phyloP scores from a whole-genome alignment of 1,140 invertebrate species.

The Lepeophtheirus salmonis region DNA sequence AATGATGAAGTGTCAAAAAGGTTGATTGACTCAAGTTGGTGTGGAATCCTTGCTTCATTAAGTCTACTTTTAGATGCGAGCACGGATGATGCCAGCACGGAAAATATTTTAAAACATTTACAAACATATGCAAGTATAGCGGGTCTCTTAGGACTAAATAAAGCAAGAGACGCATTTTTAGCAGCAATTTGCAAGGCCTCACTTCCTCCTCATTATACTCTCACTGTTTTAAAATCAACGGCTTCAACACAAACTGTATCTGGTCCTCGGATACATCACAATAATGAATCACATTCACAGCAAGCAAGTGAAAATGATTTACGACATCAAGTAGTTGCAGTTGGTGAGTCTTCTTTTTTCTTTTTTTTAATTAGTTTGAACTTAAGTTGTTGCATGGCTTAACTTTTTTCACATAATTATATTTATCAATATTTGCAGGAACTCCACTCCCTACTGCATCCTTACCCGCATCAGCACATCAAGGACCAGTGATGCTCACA shows the following conservation, averaged over 20 bases:
- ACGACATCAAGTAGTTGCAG: conserved; percentile 76
- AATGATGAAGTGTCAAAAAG: conserved; percentile 43
- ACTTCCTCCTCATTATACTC: conserved; percentile 79
- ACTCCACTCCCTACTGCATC: conserved; percentile 70
- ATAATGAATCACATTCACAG: neutral
- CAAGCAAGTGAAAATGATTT: conserved; percentile 37
- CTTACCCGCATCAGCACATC: conserved; percentile 45
- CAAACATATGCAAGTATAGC: conserved; percentile 64
- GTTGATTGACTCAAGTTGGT: conserved; percentile 85
- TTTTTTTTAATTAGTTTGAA: no score
- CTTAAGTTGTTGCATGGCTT: neutral
- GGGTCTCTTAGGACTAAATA: conserved; percentile 47
- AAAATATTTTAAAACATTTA: conserved; percentile 73
- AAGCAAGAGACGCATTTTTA: conserved; percentile 72
- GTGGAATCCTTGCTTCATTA: conserved; percentile 70
- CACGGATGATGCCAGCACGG: conserved; percentile 69
- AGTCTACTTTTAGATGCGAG: conserved; percentile 79
- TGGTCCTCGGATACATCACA: neutral
- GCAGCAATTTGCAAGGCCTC: conserved; percentile 83
- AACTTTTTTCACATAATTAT: conserved; percentile 21
- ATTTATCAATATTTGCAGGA: conserved; percentile 29
- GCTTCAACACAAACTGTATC: conserved; percentile 4
- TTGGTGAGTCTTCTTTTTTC: conserved; percentile 25
- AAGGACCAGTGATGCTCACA: conserved; percentile 93
- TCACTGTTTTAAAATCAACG: conserved; percentile 52